A percentile compares a stretch with the other conserved stretches of the same genome.
phyloP scores from a whole-genome alignment of 2,797 vertebrate genomes.

The Clarias fuscus region DNA sequence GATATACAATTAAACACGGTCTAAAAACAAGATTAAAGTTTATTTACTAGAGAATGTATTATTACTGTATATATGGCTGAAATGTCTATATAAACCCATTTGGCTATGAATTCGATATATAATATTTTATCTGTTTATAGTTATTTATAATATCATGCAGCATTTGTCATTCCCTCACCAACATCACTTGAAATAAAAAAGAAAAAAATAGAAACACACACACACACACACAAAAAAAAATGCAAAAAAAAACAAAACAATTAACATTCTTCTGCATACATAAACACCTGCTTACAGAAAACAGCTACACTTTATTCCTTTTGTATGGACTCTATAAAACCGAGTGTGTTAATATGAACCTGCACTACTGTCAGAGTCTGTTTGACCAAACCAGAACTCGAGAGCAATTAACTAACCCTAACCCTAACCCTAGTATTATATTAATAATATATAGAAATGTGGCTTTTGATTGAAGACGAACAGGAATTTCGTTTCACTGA shows the following conservation, averaged over 20 bases:
- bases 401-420: too few relatives aligned
- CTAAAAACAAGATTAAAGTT: too few relatives aligned
- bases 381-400: background rate
- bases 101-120: background rate
- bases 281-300: background rate
- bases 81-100: too few relatives aligned
- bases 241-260: background rate
- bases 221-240: too few relatives aligned
- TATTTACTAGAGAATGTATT: background rate
- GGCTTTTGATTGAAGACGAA: background rate
- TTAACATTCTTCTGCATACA: background rate
- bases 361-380: background rate
- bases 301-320: background rate
- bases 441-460: background rate
- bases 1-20: too few relatives aligned
- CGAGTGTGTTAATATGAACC: background rate
- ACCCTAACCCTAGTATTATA: too few relatives aligned
- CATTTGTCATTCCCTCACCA: too few relatives aligned
- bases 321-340: background rate
- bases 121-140: background rate
- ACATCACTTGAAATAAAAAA: background rate
- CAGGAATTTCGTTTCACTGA: background rate
- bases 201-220: background rate
- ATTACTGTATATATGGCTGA: too few relatives aligned
- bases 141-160: background rate